A percentile compares a stretch with the other conserved stretches of the same genome.
These are phyloP conservation scores for Ditylenchus weischeri DNA, from an alignment of 2,888 invertebrate genomes.

Conservation along the genomic window DNA sequence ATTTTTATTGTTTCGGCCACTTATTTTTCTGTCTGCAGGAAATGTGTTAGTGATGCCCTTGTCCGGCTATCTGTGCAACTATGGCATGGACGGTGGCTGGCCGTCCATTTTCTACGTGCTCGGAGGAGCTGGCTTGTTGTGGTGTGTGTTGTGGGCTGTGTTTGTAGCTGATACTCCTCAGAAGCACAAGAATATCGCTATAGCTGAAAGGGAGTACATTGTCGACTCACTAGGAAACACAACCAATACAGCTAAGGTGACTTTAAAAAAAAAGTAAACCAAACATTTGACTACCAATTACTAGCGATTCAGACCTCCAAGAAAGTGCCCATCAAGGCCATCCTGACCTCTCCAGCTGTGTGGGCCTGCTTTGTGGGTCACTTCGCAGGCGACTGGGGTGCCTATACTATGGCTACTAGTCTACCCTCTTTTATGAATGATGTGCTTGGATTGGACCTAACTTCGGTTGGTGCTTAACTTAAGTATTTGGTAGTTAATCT, in stretches of 20 bases:
- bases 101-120: conserved; percentile 67
- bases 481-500: neutral
- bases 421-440: conserved; percentile 61
- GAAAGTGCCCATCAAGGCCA: conserved; percentile 58
- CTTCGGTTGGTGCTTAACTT: conserved; percentile 36
- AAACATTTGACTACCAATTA: too few species aligned
- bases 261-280: too few species aligned
- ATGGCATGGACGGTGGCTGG: conserved; percentile 67
- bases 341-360: conserved; percentile 58
- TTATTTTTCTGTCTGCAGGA: too few species aligned
- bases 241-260: conserved; percentile 23
- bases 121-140: conserved; percentile 61
- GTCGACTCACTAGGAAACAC: conserved; percentile 40
- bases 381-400: conserved; percentile 63
- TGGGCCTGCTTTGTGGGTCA: conserved; percentile 61
- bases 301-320: neutral
- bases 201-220: conserved; percentile 59
- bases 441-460: conserved; percentile 55
- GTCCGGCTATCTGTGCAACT: conserved; percentile 66
- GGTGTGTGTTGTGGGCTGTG: conserved; percentile 62
- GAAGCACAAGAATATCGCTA: conserved; percentile 65
- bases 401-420: conserved; percentile 62
- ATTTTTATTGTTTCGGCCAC: too few species aligned
- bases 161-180: conserved; percentile 65
- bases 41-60: conserved; percentile 72